phyloP scores from a whole-genome alignment of 2,113 vertebrate species.

The Bos taurus region ARS-UCD2.0 NC_037332.1:18096001-18096500 shows the following conservation, averaged over 20 bases:
- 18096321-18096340: background rate
- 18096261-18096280: background rate
- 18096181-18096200: accelerated
- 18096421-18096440: background rate
- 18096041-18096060: background rate
- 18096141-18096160: background rate
- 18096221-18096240: background rate
- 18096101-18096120: background rate
- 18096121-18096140: no score
- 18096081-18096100: background rate
- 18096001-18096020: background rate
- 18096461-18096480: background rate
- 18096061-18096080: background rate
- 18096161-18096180: background rate
- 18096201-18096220: background rate
- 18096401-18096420: background rate
- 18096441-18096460: background rate
- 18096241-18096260: background rate
- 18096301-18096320: background rate
- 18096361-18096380: background rate
- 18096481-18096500: background rate
- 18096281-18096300: background rate
- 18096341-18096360: background rate
- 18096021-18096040: background rate
- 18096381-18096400: background rate